Base-by-base conservation (phyloP, 1,140 invertebrate genomes). In the Euura lappo region DNA sequence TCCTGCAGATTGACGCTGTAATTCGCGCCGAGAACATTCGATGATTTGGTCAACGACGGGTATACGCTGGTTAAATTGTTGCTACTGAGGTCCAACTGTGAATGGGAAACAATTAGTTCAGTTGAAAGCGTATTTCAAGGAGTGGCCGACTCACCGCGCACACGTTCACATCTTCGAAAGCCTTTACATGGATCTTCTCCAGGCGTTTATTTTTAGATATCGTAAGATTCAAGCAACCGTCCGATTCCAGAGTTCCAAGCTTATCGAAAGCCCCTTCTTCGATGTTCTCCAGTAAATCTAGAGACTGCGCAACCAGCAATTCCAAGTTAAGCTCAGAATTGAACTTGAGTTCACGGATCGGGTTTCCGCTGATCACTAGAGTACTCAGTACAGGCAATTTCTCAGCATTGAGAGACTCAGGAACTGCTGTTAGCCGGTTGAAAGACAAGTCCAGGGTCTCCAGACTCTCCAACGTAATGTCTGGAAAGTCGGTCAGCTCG, bases 361-460 rank as follows among this genome's bases (percentile, higher is more conserved):
- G 73, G 71, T 86, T 86, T 68, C 74, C 72, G 51, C 78, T 82
- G 6, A 86, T 45, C 44, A 75, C 68, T 6, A 87, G 77, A 28
- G 71, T 75, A 10, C 71, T 71, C 44, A 87, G 72, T 47, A 45
- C 42, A 8, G 86, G 85, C 65, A 79, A 83, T 75, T 84, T 83
- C 7, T 80, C 43, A 6, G 10, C 66, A 44, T 76, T 83, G 45
- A 86, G 65, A 44, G 73, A 71, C 71, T 77, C 44, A 28, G 86
- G 83, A 69, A 87, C 77, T 13, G 13, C 66, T 51, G 77, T 75
- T 44, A 91, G 78, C 71, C 88, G 85, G 76, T 91, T 91, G 69
- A 87, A 82, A 0, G 89, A 90, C 6, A 91, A 70, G 76, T 91
- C 89, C 4, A 91, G 69, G 44, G 82, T 85, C 82, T 86, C 84